phyloP scores from a whole-genome alignment of 2,113 vertebrate genomes.

The Coryphaenoides rupestris region DNA sequence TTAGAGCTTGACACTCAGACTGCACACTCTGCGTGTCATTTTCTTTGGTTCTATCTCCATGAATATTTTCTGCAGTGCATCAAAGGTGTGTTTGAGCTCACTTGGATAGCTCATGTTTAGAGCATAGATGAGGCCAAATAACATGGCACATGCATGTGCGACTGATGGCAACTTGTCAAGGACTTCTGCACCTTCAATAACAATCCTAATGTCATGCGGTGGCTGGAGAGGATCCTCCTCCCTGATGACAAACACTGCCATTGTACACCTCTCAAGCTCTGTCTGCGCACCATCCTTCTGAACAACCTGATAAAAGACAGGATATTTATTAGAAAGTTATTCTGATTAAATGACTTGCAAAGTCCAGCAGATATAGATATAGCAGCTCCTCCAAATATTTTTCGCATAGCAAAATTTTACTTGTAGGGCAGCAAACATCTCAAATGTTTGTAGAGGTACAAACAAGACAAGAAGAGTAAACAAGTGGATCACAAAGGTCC shows the following conservation, averaged over 20 bases:
- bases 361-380: not conserved
- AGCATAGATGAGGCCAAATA: slow-evolving; percentile 1
- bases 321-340: slow-evolving; percentile 2
- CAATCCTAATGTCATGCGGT: not conserved
- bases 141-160: not conserved
- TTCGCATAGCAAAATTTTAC: not conserved
- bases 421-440: too few relatives aligned
- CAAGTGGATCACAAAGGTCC: too few relatives aligned
- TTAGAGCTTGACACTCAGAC: too few relatives aligned
- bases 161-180: not conserved
- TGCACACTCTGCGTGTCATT: too few relatives aligned
- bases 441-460: too few relatives aligned
- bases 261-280: not conserved
- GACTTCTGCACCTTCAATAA: not conserved
- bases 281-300: not conserved
- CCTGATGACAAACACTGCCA: not conserved
- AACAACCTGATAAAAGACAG: not conserved
- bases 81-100: not conserved
- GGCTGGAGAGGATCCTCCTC: slow-evolving; percentile 1
- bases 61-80: too few relatives aligned
- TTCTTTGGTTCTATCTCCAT: too few relatives aligned
- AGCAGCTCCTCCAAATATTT: not conserved
- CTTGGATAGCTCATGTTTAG: not conserved
- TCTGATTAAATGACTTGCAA: not conserved
- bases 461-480: too few relatives aligned